phyloP scores from a whole-genome alignment of 2,888 invertebrate genomes.

The Tipula confusa region DNA sequence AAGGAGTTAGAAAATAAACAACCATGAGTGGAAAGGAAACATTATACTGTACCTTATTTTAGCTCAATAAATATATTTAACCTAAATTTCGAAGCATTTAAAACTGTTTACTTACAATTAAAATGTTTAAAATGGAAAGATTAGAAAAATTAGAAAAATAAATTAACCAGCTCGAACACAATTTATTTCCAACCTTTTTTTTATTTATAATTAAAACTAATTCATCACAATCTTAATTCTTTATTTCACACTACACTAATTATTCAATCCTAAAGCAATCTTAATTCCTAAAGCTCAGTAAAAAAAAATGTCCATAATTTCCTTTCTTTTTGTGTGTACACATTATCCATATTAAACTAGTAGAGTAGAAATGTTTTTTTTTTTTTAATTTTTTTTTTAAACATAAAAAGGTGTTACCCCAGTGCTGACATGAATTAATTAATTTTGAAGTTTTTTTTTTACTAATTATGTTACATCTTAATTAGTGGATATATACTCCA shows the following conservation, averaged over 20 bases:
- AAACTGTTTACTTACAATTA: too few species aligned
- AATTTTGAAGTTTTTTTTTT: neutral
- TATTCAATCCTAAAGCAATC: neutral
- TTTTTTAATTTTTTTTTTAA: too few species aligned
- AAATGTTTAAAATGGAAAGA: too few species aligned
- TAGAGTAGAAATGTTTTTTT: neutral
- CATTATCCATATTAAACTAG: neutral
- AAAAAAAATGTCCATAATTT: neutral
- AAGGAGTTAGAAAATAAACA: too few species aligned
- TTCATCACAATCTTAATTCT: neutral
- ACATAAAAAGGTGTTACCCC: neutral
- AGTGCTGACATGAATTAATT: neutral
- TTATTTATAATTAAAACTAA: neutral
- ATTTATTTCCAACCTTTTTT: neutral
- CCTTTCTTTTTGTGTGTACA: neutral
- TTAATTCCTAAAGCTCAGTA: neutral
- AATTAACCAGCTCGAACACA: too few species aligned
- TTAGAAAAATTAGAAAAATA: too few species aligned
- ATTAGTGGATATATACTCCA: conserved; percentile 3
- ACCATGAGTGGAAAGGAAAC: too few species aligned
- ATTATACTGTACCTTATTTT: too few species aligned
- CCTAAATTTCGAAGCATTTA: too few species aligned
- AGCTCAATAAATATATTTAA: too few species aligned
- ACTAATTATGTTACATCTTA: conserved; percentile 20
- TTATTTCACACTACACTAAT: neutral